Conservation (phyloP, 2,113 vertebrate genomes). For the Halichoeres trimaculatus region DNA sequence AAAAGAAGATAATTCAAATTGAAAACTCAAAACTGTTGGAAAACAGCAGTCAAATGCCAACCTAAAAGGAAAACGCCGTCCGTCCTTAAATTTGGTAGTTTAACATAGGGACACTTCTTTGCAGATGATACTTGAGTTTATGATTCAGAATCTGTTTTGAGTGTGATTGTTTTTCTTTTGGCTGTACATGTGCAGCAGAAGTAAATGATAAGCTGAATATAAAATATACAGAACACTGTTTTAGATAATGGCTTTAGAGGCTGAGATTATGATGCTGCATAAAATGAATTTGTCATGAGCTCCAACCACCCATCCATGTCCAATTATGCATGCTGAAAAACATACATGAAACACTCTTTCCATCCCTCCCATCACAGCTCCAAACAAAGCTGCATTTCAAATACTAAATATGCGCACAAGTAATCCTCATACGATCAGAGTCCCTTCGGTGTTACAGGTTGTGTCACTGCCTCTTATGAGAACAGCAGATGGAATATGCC, state of each 20-base stretch:
- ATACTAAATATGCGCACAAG: neutral
- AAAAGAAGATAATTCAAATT: neutral
- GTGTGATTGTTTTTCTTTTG: neutral
- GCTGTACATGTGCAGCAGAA: neutral
- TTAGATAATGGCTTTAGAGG: neutral
- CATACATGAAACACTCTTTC: constrained; percentile 26
- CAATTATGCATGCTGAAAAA: constrained; percentile 9
- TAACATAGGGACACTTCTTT: constrained; percentile 13
- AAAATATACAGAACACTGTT: neutral
- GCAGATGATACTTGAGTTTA: neutral
- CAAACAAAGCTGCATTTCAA: constrained; percentile 12
- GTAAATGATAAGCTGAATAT: neutral
- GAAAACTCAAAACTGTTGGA: constrained; percentile 3
- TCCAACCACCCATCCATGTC: neutral
- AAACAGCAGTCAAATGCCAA: neutral
- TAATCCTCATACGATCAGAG: constrained; percentile 9
- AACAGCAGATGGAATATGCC: constrained; percentile 11
- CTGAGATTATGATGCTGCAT: neutral
- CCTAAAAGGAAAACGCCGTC: too few species aligned
- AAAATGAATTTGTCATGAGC: neutral
- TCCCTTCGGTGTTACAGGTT: constrained; percentile 11
- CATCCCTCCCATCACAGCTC: neutral
- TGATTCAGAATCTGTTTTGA: neutral
- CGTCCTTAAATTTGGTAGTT: too few species aligned
- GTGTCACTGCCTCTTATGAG: constrained; percentile 6